These are phyloP conservation scores for Plebejus melissa DNA, from an alignment of 2,888 invertebrate genomes.

Conservation along the genomic window DNA sequence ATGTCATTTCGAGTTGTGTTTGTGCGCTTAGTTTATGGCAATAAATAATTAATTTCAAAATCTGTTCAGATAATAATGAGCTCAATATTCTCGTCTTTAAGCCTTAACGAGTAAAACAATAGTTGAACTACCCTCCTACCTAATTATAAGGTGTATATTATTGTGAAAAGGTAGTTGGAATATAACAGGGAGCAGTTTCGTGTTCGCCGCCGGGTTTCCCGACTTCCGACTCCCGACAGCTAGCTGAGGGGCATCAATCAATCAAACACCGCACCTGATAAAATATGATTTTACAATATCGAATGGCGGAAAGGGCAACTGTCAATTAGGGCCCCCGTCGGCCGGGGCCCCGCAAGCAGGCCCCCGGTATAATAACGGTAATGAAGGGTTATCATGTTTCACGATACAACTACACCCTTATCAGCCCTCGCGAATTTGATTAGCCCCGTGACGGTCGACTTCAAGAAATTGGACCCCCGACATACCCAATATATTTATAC, in stretches of 20 bases:
- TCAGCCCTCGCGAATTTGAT: conserved; percentile 25
- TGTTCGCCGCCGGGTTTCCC: background rate
- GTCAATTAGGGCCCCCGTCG: conserved; percentile 35
- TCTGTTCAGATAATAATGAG: too few relatives aligned
- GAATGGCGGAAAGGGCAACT: conserved; percentile 36
- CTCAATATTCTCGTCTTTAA: too few relatives aligned
- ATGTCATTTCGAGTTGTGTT: too few relatives aligned
- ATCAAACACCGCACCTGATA: conserved; percentile 32
- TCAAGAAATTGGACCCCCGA: background rate
- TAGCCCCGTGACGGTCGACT: conserved; percentile 4
- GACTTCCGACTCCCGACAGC: background rate
- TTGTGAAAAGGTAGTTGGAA: too few relatives aligned
- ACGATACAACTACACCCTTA: conserved; percentile 33
- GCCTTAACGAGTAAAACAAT: too few relatives aligned
- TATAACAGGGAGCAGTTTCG: background rate
- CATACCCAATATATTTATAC: background rate
- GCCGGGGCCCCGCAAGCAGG: conserved; percentile 29
- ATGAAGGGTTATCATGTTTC: conserved; percentile 47
- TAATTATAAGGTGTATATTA: background rate
- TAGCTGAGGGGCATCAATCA: background rate
- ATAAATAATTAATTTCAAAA: too few relatives aligned
- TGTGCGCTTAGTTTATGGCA: too few relatives aligned
- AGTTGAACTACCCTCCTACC: background rate
- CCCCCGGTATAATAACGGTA: conserved; percentile 44
- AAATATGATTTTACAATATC: conserved; percentile 36